These are phyloP conservation scores for Xenus cinereus DNA, from an alignment of 2,113 vertebrate genomes.

Conservation along the genomic window DNA sequence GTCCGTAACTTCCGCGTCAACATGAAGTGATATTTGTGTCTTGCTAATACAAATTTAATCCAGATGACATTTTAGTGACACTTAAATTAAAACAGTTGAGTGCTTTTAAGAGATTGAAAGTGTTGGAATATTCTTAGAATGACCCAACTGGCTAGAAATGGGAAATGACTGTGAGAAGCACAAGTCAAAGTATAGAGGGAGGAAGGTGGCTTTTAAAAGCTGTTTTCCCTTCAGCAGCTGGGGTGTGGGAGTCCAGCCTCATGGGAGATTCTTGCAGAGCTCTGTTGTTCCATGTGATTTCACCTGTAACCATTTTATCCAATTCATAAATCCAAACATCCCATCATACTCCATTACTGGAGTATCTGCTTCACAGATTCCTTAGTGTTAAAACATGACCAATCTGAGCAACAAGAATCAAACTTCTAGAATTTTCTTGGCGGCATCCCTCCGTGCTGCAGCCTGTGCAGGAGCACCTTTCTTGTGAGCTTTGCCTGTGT, in stretches of 20 bases:
- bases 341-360: background rate
- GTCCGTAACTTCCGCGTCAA: no score
- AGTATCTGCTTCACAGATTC: background rate
- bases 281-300: background rate
- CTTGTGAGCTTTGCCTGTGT: background rate
- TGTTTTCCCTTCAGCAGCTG: background rate
- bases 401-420: background rate
- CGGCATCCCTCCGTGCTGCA: accelerated
- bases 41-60: background rate
- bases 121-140: background rate
- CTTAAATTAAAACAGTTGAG: background rate
- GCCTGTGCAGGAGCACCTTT: accelerated
- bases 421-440: background rate
- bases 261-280: background rate
- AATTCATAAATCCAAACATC: background rate
- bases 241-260: background rate
- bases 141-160: background rate
- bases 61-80: background rate
- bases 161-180: background rate
- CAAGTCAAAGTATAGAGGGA: background rate
- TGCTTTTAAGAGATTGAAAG: background rate
- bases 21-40: background rate
- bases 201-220: background rate
- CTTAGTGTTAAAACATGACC: background rate
- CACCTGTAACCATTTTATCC: background rate